Base-by-base conservation (phyloP, 2,113 vertebrate genomes). In the Apaloderma vittatum region DNA sequence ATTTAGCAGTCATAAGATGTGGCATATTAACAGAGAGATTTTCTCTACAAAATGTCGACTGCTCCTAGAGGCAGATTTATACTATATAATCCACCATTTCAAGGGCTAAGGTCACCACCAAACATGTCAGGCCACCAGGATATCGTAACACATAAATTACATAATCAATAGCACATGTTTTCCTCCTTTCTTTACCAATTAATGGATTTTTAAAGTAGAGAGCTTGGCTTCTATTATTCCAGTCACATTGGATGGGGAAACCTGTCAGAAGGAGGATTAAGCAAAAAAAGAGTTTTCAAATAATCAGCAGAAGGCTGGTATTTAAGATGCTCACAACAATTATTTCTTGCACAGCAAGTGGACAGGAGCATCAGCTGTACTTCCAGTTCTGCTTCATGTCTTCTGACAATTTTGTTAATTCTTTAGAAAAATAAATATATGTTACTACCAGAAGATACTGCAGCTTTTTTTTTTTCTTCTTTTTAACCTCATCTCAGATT, bases 151-250 rank as follows among this genome's bases (percentile, higher is more conserved):
- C 55, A 67, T 70, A 71, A 88, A 90, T 93, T 88, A 63, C 32
- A 36, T 71, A 88, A 90, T 88, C 92, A 83, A 80, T 70, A 88
- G 29, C 92, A 94, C 34, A 48, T 37, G 37, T 57, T 96, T 90
- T 6, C 55, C 37, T 36, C 37, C 20, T 83, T 96, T 94, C 92
- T 88, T 84, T 86, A 92, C 52, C 83, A 78, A 54, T 91, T 86
- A 89, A 86, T 72, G 40, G 32, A 37, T 78, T 90, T 72, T 75
- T 85, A 66, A 91, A 46, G 57, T 34, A 73, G 61, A 74, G 52
- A 81, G 40, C 76, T 84, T 86, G 88, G 15, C 17, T 84, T 73
- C 29, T 19, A 61, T 84, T 68, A 9, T 91, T 86, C 10, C 73
- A 79, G 0, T 61, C 54, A 24, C 20, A 34, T 22, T 76, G 80